Evolutionary conservation across 2,888 invertebrate genomes (phyloP).

Genomic region (Heliconius cydno): DNA sequence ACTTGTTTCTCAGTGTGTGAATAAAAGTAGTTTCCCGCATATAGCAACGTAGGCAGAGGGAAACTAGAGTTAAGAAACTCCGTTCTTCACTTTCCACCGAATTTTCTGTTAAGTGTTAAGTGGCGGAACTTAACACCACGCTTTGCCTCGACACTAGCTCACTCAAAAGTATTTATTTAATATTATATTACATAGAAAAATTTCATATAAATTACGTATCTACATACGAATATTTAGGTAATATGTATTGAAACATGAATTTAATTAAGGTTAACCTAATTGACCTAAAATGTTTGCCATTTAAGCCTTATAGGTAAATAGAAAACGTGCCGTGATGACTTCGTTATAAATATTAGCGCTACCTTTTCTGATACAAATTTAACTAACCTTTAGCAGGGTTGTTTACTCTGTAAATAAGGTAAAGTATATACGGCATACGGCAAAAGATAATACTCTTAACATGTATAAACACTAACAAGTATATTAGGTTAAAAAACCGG

Average conservation of each 20-base stretch:
- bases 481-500: not conserved
- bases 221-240: not conserved
- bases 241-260: not conserved
- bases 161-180: not conserved
- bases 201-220: not conserved
- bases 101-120: too few species aligned
- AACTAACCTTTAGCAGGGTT: slow-evolving; percentile 11
- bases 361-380: slow-evolving; percentile 5
- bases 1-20: slow-evolving; percentile 17
- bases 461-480: not conserved
- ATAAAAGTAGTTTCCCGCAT: not conserved
- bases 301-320: slow-evolving; percentile 22
- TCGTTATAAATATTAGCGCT: not conserved
- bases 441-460: not conserved
- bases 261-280: slow-evolving; percentile 8
- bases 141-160: too few species aligned
- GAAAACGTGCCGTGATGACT: slow-evolving; percentile 10
- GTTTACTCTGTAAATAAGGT: not conserved
- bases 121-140: too few species aligned
- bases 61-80: not conserved
- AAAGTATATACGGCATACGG: not conserved
- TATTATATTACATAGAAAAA: not conserved
- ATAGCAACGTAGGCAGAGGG: not conserved
- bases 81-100: too few species aligned
- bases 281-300: slow-evolving; percentile 29